Base-by-base conservation (phyloP, 2,888 invertebrate genomes). In the Subacronicta megacephala region DNA sequence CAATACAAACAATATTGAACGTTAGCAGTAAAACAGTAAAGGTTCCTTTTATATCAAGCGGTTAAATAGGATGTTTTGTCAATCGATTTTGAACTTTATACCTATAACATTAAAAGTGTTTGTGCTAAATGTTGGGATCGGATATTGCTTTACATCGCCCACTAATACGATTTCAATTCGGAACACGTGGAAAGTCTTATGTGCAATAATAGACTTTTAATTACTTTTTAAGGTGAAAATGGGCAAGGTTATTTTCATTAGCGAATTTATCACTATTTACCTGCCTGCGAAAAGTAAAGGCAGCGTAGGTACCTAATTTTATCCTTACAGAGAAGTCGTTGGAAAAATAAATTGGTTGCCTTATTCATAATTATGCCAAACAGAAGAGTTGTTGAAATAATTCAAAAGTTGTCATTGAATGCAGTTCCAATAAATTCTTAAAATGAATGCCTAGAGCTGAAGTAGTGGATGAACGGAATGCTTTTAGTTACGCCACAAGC, bases 111-210 rank as follows among this genome's bases (percentile, higher is more conserved):
- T 60, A 74, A 62, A 59, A 47, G 42, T 52, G 52, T 61, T 67
- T 59, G 16, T 49, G 23, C 46, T 35, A 15, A 37, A 10, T 38
- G 12, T 53, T 20, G 12, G 9, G 33, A 60, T 58, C 53, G 53
- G 45, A 74, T 73, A 69, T 75, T 70, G 67, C 59, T 65, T 77
- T 76, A 71, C 67, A 66, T 72, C 74, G 70, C 76, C 74, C 66
- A 77, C 72, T 71, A 51, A 56, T 60, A 46, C 20, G 44, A 68
- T 71, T 76, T 62, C 46, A 47, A 77, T 73, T 58, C 63, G 37
- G 53, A 37, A 60, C 74, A 68, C 63, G 61, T 75, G 60, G 59
- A 65, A 61, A 62, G 71, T 54, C 59, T 58, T 66, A 55, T 61
- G 42, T 59, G 55, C 59, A 63, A 49, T 70, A 61, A 73, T 57